Evolutionary conservation across 2,113 vertebrate genomes (phyloP).

Genomic region (Connochaetes taurinus): DNA sequence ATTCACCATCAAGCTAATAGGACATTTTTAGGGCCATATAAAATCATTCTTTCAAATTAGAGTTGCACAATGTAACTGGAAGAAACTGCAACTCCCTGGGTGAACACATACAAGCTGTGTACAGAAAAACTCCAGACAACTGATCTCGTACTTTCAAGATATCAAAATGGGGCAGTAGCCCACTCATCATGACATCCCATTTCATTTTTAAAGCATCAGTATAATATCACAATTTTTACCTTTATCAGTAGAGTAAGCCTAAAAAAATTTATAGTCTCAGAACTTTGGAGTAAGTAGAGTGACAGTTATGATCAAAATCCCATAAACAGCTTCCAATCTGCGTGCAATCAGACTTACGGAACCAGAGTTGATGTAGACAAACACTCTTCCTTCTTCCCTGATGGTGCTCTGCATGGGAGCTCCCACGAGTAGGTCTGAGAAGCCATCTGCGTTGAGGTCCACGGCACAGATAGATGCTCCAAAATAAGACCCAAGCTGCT

Average conservation of each 20-base stretch:
- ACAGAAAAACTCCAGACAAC: not conserved
- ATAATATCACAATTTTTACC: not conserved
- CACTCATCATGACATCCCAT: not conserved
- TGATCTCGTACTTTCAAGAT: not conserved
- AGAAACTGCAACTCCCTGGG: not conserved
- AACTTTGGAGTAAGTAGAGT: not conserved
- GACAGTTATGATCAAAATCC: not conserved
- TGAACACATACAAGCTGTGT: not conserved
- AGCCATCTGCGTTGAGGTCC: constrained; percentile 92
- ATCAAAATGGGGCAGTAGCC: not conserved
- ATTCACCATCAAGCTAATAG: not conserved
- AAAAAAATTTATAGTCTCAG: not conserved
- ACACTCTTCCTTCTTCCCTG: constrained; percentile 94
- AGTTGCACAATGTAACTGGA: not conserved
- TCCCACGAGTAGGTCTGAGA: constrained; percentile 95
- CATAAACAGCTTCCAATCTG: not conserved
- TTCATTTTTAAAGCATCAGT: not conserved
- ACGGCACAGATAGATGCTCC: constrained; percentile 91
- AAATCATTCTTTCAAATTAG: not conserved
- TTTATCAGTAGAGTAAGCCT: not conserved
- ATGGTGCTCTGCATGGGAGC: constrained; percentile 90
- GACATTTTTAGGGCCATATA: not conserved
- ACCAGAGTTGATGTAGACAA: constrained; percentile 94
- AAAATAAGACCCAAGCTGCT: constrained; percentile 94
- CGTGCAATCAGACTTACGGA: constrained; percentile 75